phyloP scores from a whole-genome alignment of 2,888 invertebrate species.

The Amphipoea lucens region DNA sequence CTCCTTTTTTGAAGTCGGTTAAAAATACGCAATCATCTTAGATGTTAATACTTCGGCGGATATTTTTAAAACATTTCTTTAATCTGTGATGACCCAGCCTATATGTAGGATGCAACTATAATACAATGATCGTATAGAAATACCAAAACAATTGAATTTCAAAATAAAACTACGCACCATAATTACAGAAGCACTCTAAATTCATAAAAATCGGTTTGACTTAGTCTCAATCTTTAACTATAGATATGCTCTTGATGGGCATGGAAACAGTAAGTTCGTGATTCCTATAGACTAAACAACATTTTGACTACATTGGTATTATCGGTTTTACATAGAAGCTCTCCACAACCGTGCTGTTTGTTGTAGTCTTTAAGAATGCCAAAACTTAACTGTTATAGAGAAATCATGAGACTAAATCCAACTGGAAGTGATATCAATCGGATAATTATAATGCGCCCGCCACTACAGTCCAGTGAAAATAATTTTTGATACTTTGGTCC shows the following conservation, averaged over 20 bases:
- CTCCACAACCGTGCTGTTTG: not conserved
- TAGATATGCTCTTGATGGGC: not conserved
- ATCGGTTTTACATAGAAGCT: not conserved
- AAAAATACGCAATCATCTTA: not conserved
- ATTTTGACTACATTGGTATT: too few relatives aligned
- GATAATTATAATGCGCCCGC: conserved; percentile 42
- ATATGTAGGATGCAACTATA: conserved; percentile 41
- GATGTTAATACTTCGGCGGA: not conserved
- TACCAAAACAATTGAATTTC: conserved; percentile 39
- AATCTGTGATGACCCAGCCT: conserved; percentile 30
- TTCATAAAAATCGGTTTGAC: conserved; percentile 36
- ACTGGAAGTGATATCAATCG: conserved; percentile 26
- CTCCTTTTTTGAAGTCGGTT: not conserved
- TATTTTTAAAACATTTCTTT: not conserved
- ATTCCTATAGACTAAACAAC: not conserved
- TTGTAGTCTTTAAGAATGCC: not conserved
- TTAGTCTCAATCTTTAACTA: conserved; percentile 30
- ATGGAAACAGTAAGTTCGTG: not conserved
- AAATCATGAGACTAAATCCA: conserved; percentile 50
- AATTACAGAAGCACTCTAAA: conserved; percentile 74
- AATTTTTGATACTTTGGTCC: conserved; percentile 77
- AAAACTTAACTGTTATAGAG: not conserved
- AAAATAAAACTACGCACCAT: conserved; percentile 75
- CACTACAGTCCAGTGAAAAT: conserved; percentile 43
- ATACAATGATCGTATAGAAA: conserved; percentile 52